Evolutionary conservation across 2,113 vertebrate species (phyloP).

Genomic region (Chascanopsetta lugubris): DNA sequence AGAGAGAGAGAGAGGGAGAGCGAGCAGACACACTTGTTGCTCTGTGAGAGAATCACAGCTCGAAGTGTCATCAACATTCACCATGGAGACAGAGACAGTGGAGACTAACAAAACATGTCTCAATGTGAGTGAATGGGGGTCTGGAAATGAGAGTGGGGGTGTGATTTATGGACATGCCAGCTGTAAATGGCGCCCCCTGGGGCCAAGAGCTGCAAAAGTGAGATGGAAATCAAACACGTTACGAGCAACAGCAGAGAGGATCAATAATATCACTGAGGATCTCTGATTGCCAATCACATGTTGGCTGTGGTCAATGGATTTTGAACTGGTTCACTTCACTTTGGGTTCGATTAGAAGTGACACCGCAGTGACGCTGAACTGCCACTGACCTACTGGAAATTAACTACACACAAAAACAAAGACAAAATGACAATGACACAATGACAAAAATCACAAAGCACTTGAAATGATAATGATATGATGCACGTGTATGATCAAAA

Average conservation of each 20-base stretch:
- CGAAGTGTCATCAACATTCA: slow-evolving; percentile 1
- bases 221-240: slow-evolving; percentile 30
- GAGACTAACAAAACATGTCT: slow-evolving; percentile 2
- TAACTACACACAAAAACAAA: no score
- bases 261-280: no score
- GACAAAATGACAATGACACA: no score
- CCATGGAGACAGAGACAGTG: slow-evolving; percentile 23
- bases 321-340: neutral
- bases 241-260: neutral
- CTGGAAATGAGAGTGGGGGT: slow-evolving; percentile 8
- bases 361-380: no score
- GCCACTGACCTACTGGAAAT: no score
- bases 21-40: slow-evolving; percentile 33
- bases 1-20: no score
- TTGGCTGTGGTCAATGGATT: neutral
- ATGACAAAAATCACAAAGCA: no score
- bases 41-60: slow-evolving; percentile 10
- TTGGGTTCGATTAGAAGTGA: neutral
- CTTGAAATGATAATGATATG: neutral
- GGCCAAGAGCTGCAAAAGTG: slow-evolving; percentile 22
- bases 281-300: neutral
- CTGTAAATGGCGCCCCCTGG: slow-evolving; percentile 15
- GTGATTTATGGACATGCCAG: slow-evolving; percentile 33
- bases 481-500: neutral
- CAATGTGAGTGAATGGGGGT: neutral